Evolutionary conservation across 2,113 vertebrate genomes (phyloP).

Genomic region (Ploceus nigricollis): DNA sequence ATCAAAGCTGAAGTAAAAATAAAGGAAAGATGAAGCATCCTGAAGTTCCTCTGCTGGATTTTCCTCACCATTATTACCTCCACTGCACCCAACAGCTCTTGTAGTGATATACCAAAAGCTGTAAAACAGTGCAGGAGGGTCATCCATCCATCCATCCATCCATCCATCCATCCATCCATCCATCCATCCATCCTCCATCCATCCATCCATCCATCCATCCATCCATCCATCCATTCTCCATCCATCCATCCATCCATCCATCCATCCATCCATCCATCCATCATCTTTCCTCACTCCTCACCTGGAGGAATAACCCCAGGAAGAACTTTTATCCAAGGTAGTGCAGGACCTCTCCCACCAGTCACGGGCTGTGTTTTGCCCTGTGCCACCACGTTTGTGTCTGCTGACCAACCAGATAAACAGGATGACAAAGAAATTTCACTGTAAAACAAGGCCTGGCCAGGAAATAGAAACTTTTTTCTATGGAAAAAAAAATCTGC

Average conservation of each 20-base stretch:
- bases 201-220: background rate
- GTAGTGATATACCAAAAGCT: background rate
- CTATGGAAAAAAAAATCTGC: background rate
- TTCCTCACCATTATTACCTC: background rate
- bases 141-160: background rate
- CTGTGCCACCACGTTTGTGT: rapidly evolving
- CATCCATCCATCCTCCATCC: background rate
- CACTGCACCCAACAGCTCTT: background rate
- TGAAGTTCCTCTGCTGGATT: background rate
- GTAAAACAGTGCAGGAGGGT: background rate
- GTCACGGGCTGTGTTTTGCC: rapidly evolving
- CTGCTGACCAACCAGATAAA: background rate
- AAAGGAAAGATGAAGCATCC: background rate
- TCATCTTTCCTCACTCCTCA: background rate
- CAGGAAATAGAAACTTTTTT: background rate
- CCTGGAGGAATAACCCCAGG: background rate
- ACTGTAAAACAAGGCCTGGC: background rate
- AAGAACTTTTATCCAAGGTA: background rate
- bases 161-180: background rate
- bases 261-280: background rate
- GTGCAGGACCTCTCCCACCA: background rate
- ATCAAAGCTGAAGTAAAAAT: background rate
- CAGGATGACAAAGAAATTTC: background rate
- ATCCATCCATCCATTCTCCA: background rate
- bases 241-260: background rate